phyloP scores from a whole-genome alignment of 1,140 invertebrate species.

The Heliconius hewitsoni region DNA sequence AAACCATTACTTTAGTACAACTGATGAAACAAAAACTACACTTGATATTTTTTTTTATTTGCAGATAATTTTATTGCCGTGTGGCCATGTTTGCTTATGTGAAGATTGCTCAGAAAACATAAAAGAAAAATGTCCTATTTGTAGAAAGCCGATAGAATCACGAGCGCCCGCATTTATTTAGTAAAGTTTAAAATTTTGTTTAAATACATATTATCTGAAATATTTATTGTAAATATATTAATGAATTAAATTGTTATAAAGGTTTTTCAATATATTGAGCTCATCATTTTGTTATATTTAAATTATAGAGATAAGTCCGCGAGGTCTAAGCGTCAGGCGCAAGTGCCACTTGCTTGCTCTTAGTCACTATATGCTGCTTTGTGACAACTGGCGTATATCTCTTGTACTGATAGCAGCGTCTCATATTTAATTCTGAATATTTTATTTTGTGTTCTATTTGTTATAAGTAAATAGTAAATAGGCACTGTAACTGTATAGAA shows the following conservation, averaged over 20 bases:
- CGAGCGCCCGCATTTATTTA: conserved; percentile 85
- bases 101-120: conserved; percentile 90
- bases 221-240: conserved; percentile 6
- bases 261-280: background rate
- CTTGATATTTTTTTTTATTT: background rate
- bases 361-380: no score
- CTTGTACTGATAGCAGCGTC: no score
- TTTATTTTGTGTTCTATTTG: no score
- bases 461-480: no score
- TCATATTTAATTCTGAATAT: no score
- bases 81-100: conserved; percentile 92
- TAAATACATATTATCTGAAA: background rate
- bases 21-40: background rate
- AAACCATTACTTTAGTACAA: background rate
- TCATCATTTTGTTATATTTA: no score
- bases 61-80: conserved; percentile 89
- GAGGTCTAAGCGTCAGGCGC: no score
- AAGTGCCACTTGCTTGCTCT: no score
- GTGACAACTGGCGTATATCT: no score
- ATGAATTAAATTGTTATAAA: background rate
- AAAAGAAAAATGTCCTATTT: conserved; percentile 86
- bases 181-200: background rate
- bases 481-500: no score
- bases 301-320: no score
- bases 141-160: conserved; percentile 84